Conservation (phyloP, 2,888 invertebrate species). For the Eucera pruinosa region DNA sequence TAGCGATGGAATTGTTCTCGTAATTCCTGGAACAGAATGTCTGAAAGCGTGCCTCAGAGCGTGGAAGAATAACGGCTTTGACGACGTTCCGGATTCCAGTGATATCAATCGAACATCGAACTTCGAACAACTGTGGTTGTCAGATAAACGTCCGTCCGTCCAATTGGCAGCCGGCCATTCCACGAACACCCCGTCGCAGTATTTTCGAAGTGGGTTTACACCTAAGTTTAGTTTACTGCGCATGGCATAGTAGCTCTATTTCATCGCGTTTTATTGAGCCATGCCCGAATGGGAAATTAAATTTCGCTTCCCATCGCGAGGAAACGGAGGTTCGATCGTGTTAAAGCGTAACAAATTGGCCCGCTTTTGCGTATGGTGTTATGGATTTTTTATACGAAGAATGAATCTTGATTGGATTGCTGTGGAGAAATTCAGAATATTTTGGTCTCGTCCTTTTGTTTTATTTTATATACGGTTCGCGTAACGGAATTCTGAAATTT, state of each 20-base stretch:
- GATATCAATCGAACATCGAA: conserved; percentile 56
- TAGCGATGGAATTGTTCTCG: conserved; percentile 33
- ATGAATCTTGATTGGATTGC: background rate
- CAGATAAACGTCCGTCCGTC: conserved; percentile 66
- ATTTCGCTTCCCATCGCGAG: background rate
- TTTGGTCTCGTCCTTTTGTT: background rate
- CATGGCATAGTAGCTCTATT: conserved; percentile 12
- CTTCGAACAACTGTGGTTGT: conserved; percentile 51
- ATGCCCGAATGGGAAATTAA: conserved; percentile 3
- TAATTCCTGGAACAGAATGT: conserved; percentile 34
- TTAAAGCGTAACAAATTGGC: background rate
- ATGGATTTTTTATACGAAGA: background rate
- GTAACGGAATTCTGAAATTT: no score
- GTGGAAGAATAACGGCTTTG: conserved; percentile 34
- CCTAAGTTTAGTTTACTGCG: conserved; percentile 64
- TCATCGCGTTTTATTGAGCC: conserved; percentile 1
- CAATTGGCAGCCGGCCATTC: conserved; percentile 76
- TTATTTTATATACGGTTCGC: no score
- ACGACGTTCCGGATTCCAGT: conserved; percentile 27
- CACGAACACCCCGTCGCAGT: conserved; percentile 50
- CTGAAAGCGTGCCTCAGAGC: conserved; percentile 19
- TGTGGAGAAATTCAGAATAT: background rate
- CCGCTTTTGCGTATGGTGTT: background rate
- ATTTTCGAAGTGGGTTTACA: conserved; percentile 67
- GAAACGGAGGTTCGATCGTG: background rate